Percentiles rank a stretch among this genome's conserved stretches.
These are phyloP conservation scores for Plagodis dolabraria DNA, from an alignment of 2,888 invertebrate species.

Conservation along the genomic window DNA sequence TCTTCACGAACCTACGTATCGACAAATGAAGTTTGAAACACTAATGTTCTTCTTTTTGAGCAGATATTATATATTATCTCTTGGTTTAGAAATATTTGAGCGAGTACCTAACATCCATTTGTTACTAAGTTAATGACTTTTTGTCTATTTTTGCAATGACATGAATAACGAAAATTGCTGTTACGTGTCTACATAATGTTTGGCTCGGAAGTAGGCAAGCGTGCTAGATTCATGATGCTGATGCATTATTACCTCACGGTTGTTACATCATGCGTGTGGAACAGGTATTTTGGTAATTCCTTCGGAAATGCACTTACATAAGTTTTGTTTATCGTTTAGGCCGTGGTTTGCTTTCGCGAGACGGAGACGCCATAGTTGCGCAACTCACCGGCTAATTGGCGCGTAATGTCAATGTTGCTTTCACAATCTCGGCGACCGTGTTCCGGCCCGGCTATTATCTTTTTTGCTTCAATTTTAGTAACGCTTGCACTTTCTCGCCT, in stretches of 20 bases:
- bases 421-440: constrained; percentile 65
- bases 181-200: constrained; percentile 23
- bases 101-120: too few relatives aligned
- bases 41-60: too few relatives aligned
- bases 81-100: too few relatives aligned
- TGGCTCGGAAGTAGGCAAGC: constrained; percentile 49
- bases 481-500: constrained; percentile 60
- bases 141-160: too few relatives aligned
- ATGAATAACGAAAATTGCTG: not conserved
- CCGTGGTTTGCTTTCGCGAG: constrained; percentile 70
- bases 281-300: constrained; percentile 45
- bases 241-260: constrained; percentile 40
- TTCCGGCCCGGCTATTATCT: constrained; percentile 67
- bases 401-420: constrained; percentile 81
- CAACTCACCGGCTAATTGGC: constrained; percentile 68
- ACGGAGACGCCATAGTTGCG: constrained; percentile 56
- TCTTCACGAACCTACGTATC: too few relatives aligned
- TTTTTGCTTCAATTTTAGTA: constrained; percentile 60
- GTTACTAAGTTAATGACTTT: too few relatives aligned
- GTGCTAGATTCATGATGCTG: constrained; percentile 35
- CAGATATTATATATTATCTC: too few relatives aligned
- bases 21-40: too few relatives aligned
- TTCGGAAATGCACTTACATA: constrained; percentile 72
- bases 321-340: constrained; percentile 65
- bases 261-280: constrained; percentile 45